Evolutionary conservation across 2,888 invertebrate species (phyloP), one percentile per base, ranked within the genome.

Genomic region (Oxycera nigricornis): DNA sequence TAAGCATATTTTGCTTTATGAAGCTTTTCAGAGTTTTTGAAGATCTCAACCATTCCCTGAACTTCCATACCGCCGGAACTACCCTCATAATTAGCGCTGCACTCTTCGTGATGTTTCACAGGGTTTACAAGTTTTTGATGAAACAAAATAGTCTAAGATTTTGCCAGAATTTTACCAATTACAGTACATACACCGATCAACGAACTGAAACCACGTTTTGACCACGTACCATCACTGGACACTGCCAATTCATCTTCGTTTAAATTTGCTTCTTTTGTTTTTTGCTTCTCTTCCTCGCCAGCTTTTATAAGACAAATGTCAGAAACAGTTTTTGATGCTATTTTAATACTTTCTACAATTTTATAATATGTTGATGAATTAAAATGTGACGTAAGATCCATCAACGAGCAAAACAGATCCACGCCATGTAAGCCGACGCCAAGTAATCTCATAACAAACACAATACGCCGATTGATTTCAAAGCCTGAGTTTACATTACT

Each of bases 151-250:
- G 17, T 79, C 76, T 11, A 78, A 14, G 22, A 78, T 67, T 68
- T 78, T 78, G 20, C 75, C 74, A 52, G 74, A 73, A 46, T 62
- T 46, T 75, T 74, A 9, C 78, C 76, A 22, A 78, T 77, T 9
- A 78, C 22, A 20, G 78, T 73, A 24, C 74, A 9, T 26, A 78
- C 59, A 26, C 77, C 77, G 50, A 68, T 77, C 26, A 77, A 73
- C n/a, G 78, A 74, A 28, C 70, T 26, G 17, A 72, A 74, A 1
- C 74, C 74, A 41, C 73, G 72, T 73, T 77, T 77, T 30, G 72
- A 75, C 74, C 77, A 76, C 28, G 74, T 59, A 22, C 74, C 74
- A 35, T 74, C 77, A 55, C 75, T 72, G 17, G 59, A 61, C 22
- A 73, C 24, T 20, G 59, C 7, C 26, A 39, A 20, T 2, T 31